Base-by-base conservation (phyloP, 2,888 invertebrate species). In the Drosophila subquinaria region DNA sequence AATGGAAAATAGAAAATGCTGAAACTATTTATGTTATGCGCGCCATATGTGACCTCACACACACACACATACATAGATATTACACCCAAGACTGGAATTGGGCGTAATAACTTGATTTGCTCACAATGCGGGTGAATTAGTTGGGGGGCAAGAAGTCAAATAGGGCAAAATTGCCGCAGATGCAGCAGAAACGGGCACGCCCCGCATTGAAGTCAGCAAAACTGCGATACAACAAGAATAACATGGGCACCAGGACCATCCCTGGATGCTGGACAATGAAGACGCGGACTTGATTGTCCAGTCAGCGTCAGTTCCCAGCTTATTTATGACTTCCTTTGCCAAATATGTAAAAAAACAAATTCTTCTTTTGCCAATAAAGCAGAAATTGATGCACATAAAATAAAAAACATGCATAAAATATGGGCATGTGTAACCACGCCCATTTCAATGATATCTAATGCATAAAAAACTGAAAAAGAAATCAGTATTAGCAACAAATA, bases 11-110 rank as follows among this genome's bases (percentile, higher is more conserved):
- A 82, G 76, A 70, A 78, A 80, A 87, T 76, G 71, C 79, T 76
- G 67, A 69, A 84, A 89, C 90, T 86, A 82, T 86, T 86, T 89
- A 88, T 86, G 90, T 86, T 89, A 88, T 86, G 90, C 83, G 73
- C 73, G 52, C 83, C 86, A 86, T 86, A 88, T 89, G 86, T 79
- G 90, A 83, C 89, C 62, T 53, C 67, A 59, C 56, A 61, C 63
- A 64, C 48, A 55, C 43, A 47, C 13, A 38, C n/a, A n/a, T 42
- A 65, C 51, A 45, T 38, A 27, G 13, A 38, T 50, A 57, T 27
- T 9, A 27, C 20, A 35, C 48, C 52, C 43, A 13, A 42, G 27
- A 43, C 42, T 17, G 35, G 42, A 55, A 61, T 55, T 43, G 80
- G 69, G 80, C 68, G 76, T 86, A 81, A 89, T 85, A 87, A 86